A percentile compares a stretch with the other conserved stretches of the same genome.
Conservation (phyloP, 2,888 invertebrate species). For the Ypsolopha scabrella region DNA sequence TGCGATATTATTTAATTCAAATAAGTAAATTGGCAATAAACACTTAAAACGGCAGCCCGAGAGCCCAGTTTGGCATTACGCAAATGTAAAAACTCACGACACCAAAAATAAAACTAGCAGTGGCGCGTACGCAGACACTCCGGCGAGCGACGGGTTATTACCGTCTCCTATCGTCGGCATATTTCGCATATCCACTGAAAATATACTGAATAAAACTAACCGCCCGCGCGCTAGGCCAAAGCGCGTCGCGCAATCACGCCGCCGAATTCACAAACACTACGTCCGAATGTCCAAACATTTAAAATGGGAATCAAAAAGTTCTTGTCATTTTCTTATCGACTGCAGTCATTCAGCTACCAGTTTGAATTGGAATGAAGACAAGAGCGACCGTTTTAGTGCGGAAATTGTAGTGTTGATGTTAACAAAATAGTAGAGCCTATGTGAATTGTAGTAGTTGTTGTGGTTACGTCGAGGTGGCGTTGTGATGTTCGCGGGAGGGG, state of each 20-base stretch:
- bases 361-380: too few species aligned
- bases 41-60: too few species aligned
- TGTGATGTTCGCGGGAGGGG: slow-evolving; percentile 54
- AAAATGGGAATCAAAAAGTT: neutral
- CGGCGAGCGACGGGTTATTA: slow-evolving; percentile 16
- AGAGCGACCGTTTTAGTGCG: too few species aligned
- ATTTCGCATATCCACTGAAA: slow-evolving; percentile 24
- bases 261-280: neutral
- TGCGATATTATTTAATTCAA: too few species aligned
- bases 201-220: slow-evolving; percentile 20
- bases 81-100: slow-evolving; percentile 26
- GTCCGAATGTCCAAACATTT: neutral
- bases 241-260: neutral
- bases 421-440: neutral
- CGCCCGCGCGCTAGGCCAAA: neutral
- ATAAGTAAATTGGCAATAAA: too few species aligned
- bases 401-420: neutral
- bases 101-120: slow-evolving; percentile 37
- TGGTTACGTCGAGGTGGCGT: neutral
- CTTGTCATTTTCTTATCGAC: too few species aligned
- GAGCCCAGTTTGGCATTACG: slow-evolving; percentile 20
- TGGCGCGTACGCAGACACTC: slow-evolving; percentile 20
- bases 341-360: too few species aligned
- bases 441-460: neutral
- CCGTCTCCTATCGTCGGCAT: slow-evolving; percentile 22